Conservation (phyloP, 2,797 vertebrate genomes). For the Artibeus jamaicensis region DNA sequence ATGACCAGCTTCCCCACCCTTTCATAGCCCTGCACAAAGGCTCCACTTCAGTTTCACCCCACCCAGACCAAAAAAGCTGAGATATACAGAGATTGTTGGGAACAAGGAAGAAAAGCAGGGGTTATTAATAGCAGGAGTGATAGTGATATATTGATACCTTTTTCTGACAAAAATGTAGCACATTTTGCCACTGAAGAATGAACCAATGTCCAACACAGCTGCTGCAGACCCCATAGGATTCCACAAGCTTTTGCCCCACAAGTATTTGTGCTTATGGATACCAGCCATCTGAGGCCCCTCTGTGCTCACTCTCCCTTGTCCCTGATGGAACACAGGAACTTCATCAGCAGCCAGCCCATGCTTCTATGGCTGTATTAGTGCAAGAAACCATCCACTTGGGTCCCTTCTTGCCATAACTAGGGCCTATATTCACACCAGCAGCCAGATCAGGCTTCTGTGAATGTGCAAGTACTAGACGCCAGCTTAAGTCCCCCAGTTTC, state of each 20-base stretch:
- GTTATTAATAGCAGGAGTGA: background rate
- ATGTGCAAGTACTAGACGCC: background rate
- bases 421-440: background rate
- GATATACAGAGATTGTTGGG: background rate
- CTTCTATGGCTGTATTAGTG: background rate
- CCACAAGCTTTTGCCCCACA: background rate
- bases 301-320: background rate
- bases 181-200: background rate
- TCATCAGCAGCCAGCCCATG: background rate
- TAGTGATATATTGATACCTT: background rate
- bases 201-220: background rate
- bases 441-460: background rate
- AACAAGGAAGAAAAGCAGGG: background rate
- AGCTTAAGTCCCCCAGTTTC: too few relatives aligned
- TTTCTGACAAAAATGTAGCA: background rate
- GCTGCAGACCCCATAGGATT: background rate
- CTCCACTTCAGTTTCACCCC: background rate
- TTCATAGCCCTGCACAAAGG: background rate
- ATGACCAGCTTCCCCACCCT: background rate
- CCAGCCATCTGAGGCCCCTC: background rate
- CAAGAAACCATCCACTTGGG: background rate
- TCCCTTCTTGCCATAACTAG: background rate
- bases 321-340: background rate
- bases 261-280: background rate
- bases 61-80: background rate